Percentiles rank a stretch among this genome's conserved stretches.
Conservation (phyloP, 1,140 invertebrate species). For the Brachionus paranguensis region DNA sequence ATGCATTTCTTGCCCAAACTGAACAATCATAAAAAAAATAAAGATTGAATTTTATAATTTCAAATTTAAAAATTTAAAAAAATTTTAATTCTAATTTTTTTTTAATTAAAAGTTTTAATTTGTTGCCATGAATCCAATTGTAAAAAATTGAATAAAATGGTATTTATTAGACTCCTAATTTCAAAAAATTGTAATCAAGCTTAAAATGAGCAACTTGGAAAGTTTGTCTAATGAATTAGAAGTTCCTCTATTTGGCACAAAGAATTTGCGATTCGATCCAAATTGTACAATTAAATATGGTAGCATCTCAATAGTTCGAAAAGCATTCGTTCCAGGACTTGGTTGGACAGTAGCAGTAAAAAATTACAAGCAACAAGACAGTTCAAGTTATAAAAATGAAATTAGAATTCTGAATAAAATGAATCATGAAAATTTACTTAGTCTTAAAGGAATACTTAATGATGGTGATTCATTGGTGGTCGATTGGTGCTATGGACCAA, state of each 20-base stretch:
- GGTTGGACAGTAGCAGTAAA: not conserved
- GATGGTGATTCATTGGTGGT: conserved; percentile 81
- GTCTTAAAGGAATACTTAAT: conserved; percentile 84
- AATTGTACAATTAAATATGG: not conserved
- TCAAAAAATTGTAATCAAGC: not conserved
- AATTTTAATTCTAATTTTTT: too few species aligned
- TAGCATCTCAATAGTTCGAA: not conserved
- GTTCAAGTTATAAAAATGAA: conserved; percentile 50
- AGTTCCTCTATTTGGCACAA: not conserved
- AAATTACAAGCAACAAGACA: not conserved
- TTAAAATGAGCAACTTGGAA: not conserved
- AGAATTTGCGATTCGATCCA: not conserved
- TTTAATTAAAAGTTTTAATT: too few species aligned
- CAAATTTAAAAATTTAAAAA: too few species aligned
- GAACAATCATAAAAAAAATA: too few species aligned
- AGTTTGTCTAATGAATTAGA: not conserved
- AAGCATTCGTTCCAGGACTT: not conserved
- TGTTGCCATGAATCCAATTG: too few species aligned
- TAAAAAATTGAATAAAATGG: too few species aligned
- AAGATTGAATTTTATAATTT: too few species aligned
- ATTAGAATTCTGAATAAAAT: conserved; percentile 78
- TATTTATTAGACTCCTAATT: too few species aligned
- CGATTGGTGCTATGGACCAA: conserved; percentile 53
- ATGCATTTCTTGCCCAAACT: too few species aligned
- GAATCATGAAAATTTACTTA: conserved; percentile 78